Percentiles rank a stretch among this genome's conserved stretches.
Evolutionary conservation across 1,140 invertebrate species (phyloP).

Genomic region (Drosophila takahashii): DNA sequence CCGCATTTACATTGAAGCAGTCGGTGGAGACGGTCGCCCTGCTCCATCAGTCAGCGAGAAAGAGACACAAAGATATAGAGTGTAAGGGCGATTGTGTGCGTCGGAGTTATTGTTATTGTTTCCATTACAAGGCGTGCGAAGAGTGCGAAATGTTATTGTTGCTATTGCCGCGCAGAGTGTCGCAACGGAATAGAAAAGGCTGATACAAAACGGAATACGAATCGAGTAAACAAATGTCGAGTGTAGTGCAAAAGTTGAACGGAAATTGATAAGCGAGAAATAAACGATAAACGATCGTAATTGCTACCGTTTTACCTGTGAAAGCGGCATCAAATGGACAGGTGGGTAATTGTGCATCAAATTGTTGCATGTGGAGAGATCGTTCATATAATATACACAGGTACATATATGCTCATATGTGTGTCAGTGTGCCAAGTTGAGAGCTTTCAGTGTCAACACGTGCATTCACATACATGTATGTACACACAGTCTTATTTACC

Average conservation of each 20-base stretch:
- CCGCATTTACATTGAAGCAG: slow-evolving; percentile 69
- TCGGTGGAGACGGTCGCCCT: slow-evolving; percentile 53
- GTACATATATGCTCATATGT: slow-evolving; percentile 27
- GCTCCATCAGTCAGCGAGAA: slow-evolving; percentile 19
- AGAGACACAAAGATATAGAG: slow-evolving; percentile 6
- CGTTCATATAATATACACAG: slow-evolving; percentile 2
- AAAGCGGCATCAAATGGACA: slow-evolving; percentile 50
- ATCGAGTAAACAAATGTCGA: slow-evolving; percentile 33
- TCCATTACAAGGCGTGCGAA: slow-evolving; percentile 19
- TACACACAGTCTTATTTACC: slow-evolving; percentile 24
- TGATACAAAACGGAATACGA: slow-evolving; percentile 52
- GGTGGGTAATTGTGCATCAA: slow-evolving; percentile 43
- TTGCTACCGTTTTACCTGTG: slow-evolving; percentile 20
- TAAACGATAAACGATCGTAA: slow-evolving; percentile 3
- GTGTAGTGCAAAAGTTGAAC: slow-evolving; percentile 59
- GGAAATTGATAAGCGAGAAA: slow-evolving; percentile 56
- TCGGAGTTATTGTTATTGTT: slow-evolving; percentile 30
- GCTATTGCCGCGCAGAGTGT: slow-evolving; percentile 21
- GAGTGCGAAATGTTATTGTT: slow-evolving; percentile 40
- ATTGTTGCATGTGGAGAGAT: slow-evolving; percentile 35
- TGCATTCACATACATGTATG: slow-evolving; percentile 19
- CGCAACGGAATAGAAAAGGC: slow-evolving; percentile 23
- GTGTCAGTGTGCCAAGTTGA: slow-evolving; percentile 70
- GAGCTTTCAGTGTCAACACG: slow-evolving; percentile 55
- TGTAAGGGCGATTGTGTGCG: background rate